Conservation (phyloP, 1,140 invertebrate species). For the Caerostris extrusa region DNA sequence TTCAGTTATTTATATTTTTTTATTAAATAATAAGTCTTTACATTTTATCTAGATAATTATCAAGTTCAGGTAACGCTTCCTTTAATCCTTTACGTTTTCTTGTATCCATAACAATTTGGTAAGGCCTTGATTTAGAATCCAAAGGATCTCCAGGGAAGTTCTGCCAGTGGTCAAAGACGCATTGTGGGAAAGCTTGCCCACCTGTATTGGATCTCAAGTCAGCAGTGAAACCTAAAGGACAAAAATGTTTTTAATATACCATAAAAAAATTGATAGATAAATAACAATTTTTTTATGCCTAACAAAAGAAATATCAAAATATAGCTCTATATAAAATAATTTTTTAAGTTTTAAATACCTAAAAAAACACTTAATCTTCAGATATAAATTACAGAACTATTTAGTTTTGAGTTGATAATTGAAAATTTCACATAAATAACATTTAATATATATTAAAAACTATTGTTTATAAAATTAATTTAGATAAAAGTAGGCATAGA, state of each 20-base stretch:
- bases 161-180: constrained; percentile 99
- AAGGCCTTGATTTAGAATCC: constrained; percentile 90
- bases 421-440: too few relatives aligned
- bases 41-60: constrained; percentile 90
- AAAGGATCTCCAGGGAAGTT: constrained; percentile 96
- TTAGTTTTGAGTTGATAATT: too few relatives aligned
- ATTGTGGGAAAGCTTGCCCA: constrained; percentile 99
- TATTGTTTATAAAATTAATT: too few relatives aligned
- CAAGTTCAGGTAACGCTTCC: constrained; percentile 96
- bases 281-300: too few relatives aligned
- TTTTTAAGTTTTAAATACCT: too few relatives aligned
- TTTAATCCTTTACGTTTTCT: constrained; percentile 99
- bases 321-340: too few relatives aligned
- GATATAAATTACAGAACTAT: too few relatives aligned
- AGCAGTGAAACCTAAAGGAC: constrained; percentile 91
- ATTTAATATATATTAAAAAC: too few relatives aligned
- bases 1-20: constrained; percentile 69
- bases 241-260: not conserved
- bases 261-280: too few relatives aligned
- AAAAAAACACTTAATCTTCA: too few relatives aligned
- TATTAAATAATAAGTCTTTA: constrained; percentile 79
- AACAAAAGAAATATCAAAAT: too few relatives aligned
- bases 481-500: too few relatives aligned
- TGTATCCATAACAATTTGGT: constrained; percentile 93
- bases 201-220: constrained; percentile 99